Base-by-base conservation (phyloP, 2,888 invertebrate genomes). In the Ormyrus pomaceus region DNA sequence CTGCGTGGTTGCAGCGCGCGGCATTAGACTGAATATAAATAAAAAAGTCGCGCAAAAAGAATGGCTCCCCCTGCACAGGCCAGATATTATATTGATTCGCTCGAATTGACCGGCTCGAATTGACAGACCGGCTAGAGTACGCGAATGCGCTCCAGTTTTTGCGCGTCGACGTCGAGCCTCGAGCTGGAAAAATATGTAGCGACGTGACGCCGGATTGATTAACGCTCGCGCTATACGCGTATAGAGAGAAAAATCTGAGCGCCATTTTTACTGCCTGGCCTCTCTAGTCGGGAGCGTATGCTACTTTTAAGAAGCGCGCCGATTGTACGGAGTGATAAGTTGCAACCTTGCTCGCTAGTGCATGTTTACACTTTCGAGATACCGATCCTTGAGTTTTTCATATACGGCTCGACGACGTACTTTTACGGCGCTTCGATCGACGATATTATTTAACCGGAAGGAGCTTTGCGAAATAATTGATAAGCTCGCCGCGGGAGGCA, bases 131-230 rank as follows among this genome's bases (percentile, higher is more conserved):
- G 19, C 56, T 48, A 55, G 48, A 65, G 65, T 65, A 66, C 65
- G 74, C n/a, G 74, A 74, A 58, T 46, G 8, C 65, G 73, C 50
- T 56, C 74, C 58, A 58, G 74, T 66, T 58, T 34, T 34, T 34
- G 34, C 34, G 34, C 34, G 34, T 34, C 34, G 34, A 3, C 34
- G 34, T 34, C 34, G 3, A 34, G 34, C 34, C 34, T 34, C 34
- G 34, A 34, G 34, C 34, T 34, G 34, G 34, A 34, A 34, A 34
- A 34, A 34, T 34, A 3, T 34, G 3, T 34, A 4, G 1, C 19
- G 34, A 34, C 34, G 34, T 34, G 34, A 34, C 34, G 34, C 34
- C 34, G 34, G 34, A 34, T 34, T 34, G 34, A 34, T 34, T 34
- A 34, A 34, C 34, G 34, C 2, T 3, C 3, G 34, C 34, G 19